Evolutionary conservation across 2,797 vertebrate species (phyloP).

Genomic region (Enteromius fasciolatus): DNA sequence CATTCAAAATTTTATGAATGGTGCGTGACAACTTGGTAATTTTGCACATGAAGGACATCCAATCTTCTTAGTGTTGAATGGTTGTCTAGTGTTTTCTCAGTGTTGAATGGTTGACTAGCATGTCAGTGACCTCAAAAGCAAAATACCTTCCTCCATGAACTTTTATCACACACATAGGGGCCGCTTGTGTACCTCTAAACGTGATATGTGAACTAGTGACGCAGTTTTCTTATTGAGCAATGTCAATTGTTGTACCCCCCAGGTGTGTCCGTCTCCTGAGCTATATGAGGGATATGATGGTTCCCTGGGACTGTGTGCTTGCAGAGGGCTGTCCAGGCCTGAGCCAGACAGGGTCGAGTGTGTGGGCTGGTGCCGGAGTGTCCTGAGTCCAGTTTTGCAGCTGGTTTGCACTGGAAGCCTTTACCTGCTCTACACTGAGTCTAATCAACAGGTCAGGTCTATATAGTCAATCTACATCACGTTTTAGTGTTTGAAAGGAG

Average conservation of each 20-base stretch:
- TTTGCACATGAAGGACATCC: neutral
- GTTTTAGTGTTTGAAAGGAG: neutral
- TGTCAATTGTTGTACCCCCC: conserved; percentile 27
- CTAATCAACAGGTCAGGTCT: conserved; percentile 65
- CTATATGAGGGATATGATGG: conserved; percentile 82
- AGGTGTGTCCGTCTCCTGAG: conserved; percentile 83
- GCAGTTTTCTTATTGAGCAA: neutral
- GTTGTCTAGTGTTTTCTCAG: conserved; percentile 20
- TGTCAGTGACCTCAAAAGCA: conserved; percentile 52
- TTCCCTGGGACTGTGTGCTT: conserved; percentile 86
- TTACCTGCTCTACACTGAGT: conserved; percentile 72
- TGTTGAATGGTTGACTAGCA: conserved; percentile 35
- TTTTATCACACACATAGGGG: conserved; percentile 2
- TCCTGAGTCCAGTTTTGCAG: conserved; percentile 62
- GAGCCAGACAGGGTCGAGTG: conserved; percentile 73
- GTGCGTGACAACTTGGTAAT: neutral
- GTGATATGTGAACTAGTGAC: conserved; percentile 3
- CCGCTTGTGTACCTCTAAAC: conserved; percentile 54
- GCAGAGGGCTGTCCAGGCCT: conserved; percentile 64
- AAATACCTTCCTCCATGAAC: conserved; percentile 33
- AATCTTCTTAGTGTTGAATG: conserved; percentile 35
- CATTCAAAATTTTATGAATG: conserved; percentile 15
- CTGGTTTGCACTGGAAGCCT: conserved; percentile 72
- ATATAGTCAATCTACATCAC: neutral
- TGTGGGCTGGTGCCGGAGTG: conserved; percentile 71